Evolutionary conservation across 2,888 invertebrate genomes (phyloP), one percentile per base, ranked within the genome.

Genomic region (Lasioglossum leucozonium): DNA sequence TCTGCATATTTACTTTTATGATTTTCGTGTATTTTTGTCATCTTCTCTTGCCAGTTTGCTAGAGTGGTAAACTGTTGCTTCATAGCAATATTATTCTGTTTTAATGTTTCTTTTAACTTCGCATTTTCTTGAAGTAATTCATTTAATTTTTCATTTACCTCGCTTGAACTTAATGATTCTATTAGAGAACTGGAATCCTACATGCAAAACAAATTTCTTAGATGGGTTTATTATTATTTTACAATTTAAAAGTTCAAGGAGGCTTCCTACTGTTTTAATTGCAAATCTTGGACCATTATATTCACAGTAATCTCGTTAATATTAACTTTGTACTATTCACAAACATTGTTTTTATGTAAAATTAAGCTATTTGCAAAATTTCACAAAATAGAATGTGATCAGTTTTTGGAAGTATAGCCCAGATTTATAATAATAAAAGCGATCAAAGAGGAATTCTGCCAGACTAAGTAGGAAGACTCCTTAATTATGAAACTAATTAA

Each of bases 1-100:
- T 97, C 96, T 22, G 96, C 95, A 94, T 97, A 97, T 94, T 97
- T 97, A 88, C 96, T 96, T 90, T 96, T 97, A 82, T 97, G 97
- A 87, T 96, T 92, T 72, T 96, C 95, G 84, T 97, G 96, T 0
- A 97, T 96, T 88, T 95, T 96, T 92, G 96, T 95, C 91, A 97
- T 96, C 86, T 97, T 97, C 67, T 97, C 96, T 90, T 97, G 97
- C 95, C 97, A 97, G 0, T 95, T 95, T 0, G 96, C 95, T 62
- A 97, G 95, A 73, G 96, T 95, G 51, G 96, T 95, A 88, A 97
- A 96, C 93, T 97, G 97, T 72, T 96, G 96, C 91, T 97, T 97
- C 96, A 97, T 96, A 0, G 96, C 96, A 71, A 96, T 95, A 89
- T 97, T 97, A 92, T 97, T 97, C 89, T 97, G 96, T 34, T 96